Base-by-base conservation (phyloP, 2,113 vertebrate genomes). In the Dromiciops gliroides region DNA sequence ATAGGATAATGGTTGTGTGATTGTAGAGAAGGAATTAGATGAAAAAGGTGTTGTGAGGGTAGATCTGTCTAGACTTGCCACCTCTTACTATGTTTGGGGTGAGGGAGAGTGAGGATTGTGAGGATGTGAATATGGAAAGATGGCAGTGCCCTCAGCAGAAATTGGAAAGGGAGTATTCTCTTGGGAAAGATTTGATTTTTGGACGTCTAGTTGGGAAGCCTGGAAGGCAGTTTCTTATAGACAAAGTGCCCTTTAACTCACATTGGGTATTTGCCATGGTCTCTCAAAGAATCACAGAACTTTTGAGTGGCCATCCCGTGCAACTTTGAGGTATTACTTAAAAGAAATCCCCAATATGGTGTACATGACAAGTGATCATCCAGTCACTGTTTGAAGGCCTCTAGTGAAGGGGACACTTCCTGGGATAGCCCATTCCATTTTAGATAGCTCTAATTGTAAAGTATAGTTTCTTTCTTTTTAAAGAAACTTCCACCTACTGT, bases 231-330 rank as follows among this genome's bases (percentile, higher is more conserved):
- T 94, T 60, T 93, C 52, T 52, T 53, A 28, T 91, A 91, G 88
- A 92, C 95, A 93, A 93, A 95, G 48, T 88, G 4, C 28, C 90
- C 95, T 95, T 93, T 96, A 8, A 96, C n/a, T 48, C 90, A 91
- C 0, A 37, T 56, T 94, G 25, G 12, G 88, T 92, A 88, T 90
- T 95, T 95, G 53, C 93, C 12, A 50, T 92, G 22, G 83, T 16
- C n/a, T 93, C 90, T 93, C 93, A 94, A 89, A 67, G 60, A 37
- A 67, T 67, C 56, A 53, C 52, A 67, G 56, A 67, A 67, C 37
- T 67, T 67, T 67, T 67, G 31, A 67, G 60, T 67, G 60, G 12
- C 3, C 31, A 37, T 67, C 1, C 37, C 14, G 31, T 67, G 31
- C 12, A 67, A 67, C 14, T 67, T 37, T 67, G 60, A 67, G 60